These are phyloP conservation scores for Ptychoptera contaminata DNA, from an alignment of 2,888 invertebrate genomes.

Conservation along the genomic window DNA sequence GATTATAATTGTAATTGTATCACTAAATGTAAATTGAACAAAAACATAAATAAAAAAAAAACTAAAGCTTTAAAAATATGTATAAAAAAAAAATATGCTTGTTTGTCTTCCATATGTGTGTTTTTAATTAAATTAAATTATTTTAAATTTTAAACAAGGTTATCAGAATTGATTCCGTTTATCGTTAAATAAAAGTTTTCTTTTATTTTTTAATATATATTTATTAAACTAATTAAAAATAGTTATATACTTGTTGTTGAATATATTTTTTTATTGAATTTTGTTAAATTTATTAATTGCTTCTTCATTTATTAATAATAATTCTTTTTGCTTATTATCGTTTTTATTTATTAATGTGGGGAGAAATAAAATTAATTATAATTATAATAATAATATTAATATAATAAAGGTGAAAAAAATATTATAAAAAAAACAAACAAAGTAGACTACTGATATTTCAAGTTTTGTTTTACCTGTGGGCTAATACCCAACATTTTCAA, in stretches of 20 bases:
- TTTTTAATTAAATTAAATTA: background rate
- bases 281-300: too few relatives aligned
- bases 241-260: background rate
- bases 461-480: constrained; percentile 60
- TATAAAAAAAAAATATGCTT: too few relatives aligned
- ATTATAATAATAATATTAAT: constrained; percentile 1
- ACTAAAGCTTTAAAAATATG: too few relatives aligned
- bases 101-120: too few relatives aligned
- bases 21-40: too few relatives aligned
- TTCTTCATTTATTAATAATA: too few relatives aligned
- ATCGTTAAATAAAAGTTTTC: background rate
- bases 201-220: background rate
- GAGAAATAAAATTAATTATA: constrained; percentile 1
- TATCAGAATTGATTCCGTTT: background rate
- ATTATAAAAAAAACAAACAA: background rate
- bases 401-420: background rate
- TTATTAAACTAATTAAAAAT: constrained; percentile 1
- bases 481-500: constrained; percentile 86
- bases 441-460: background rate
- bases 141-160: background rate
- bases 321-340: background rate
- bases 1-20: too few relatives aligned
- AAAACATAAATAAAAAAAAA: too few relatives aligned
- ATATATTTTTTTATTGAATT: background rate
- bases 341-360: background rate